Conservation (phyloP, 2,888 invertebrate genomes). For the Cantharis lateralis region DNA sequence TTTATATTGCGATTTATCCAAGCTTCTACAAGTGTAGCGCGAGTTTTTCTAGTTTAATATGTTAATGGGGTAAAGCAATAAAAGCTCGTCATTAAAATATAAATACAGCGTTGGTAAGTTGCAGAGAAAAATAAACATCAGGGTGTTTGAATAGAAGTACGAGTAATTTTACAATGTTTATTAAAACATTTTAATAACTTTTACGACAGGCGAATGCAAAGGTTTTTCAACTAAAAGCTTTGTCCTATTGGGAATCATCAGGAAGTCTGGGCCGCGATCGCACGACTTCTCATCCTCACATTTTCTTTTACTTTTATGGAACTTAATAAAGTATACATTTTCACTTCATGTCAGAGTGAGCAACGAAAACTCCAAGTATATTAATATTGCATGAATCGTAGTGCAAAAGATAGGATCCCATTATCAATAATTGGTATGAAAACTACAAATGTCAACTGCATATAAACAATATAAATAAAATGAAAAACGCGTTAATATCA, state of each 20-base stretch:
- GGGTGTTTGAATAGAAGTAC: not conserved
- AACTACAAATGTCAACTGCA: not conserved
- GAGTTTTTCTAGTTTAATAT: not conserved
- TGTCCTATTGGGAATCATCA: not conserved
- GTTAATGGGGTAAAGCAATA: not conserved
- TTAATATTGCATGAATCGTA: not conserved
- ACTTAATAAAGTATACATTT: not conserved
- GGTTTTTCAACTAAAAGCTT: not conserved
- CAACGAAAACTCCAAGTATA: not conserved
- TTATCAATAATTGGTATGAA: slow-evolving; percentile 1
- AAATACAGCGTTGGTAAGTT: not conserved
- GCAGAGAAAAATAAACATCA: not conserved
- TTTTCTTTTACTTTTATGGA: not conserved
- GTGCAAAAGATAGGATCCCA: not conserved
- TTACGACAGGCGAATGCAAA: not conserved
- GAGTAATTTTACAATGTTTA: not conserved
- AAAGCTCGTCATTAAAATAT: not conserved
- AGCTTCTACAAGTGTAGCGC: not conserved
- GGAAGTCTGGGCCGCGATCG: not conserved
- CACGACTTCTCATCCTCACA: not conserved
- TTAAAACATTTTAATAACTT: not conserved
- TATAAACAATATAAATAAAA: not conserved
- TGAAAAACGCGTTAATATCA: not conserved
- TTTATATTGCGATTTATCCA: not conserved
- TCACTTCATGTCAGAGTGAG: not conserved